Evolutionary conservation across 1,140 invertebrate genomes (phyloP).

Genomic region (Campoletis sonorensis): DNA sequence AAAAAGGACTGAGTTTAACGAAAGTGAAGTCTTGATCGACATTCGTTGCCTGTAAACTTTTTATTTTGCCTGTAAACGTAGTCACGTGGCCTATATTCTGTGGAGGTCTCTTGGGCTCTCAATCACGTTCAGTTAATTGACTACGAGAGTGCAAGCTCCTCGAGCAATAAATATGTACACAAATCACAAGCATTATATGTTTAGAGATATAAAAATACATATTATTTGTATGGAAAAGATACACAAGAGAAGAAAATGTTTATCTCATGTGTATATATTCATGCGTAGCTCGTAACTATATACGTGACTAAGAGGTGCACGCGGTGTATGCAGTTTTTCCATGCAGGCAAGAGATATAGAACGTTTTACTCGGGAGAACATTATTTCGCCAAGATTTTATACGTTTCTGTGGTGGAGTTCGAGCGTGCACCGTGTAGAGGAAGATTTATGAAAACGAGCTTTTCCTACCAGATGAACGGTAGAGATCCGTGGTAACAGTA

Average conservation of each 20-base stretch:
- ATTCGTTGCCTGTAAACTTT: background rate
- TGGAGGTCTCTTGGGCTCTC: slow-evolving; percentile 45
- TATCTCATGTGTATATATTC: background rate
- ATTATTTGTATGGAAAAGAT: background rate
- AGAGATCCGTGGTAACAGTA: background rate
- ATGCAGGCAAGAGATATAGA: background rate
- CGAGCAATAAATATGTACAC: background rate
- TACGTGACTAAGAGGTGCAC: background rate
- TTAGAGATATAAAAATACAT: background rate
- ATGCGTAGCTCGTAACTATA: background rate
- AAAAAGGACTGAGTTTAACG: background rate
- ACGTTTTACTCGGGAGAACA: background rate
- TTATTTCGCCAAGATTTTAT: slow-evolving; percentile 25
- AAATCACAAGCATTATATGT: background rate
- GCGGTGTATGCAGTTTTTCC: background rate
- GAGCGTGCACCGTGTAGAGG: background rate
- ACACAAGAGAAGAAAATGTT: slow-evolving; percentile 26
- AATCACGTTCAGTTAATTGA: slow-evolving; percentile 63
- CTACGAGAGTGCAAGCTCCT: slow-evolving; percentile 53
- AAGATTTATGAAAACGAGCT: slow-evolving; percentile 35
- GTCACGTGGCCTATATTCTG: slow-evolving; percentile 21
- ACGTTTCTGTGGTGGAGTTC: background rate
- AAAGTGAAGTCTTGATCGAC: background rate
- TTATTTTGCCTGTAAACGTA: background rate
- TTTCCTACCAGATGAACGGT: slow-evolving; percentile 9